Percentiles rank a stretch among this genome's conserved stretches.
Evolutionary conservation across 2,888 invertebrate genomes (phyloP).

Genomic region (Microctonus brassicae): DNA sequence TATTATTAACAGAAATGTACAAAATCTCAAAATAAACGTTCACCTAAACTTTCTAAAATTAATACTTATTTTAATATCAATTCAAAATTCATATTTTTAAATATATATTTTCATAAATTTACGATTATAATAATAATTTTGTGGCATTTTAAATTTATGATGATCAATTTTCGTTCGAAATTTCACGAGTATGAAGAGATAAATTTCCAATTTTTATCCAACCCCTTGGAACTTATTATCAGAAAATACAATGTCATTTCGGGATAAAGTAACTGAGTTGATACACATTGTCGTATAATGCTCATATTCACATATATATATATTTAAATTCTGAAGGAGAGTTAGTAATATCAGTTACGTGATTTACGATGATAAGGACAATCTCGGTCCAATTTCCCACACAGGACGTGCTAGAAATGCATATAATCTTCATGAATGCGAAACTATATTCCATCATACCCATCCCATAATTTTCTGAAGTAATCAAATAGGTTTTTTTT

Average conservation of each 20-base stretch:
- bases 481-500: conserved; percentile 19
- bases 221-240: neutral
- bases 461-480: conserved; percentile 25
- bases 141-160: neutral
- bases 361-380: conserved; percentile 60
- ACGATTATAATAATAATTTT: neutral
- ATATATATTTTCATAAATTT: neutral
- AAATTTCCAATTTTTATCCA: neutral
- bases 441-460: conserved; percentile 50
- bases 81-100: too few species aligned
- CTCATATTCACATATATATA: too few species aligned
- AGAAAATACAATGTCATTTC: neutral
- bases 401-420: conserved; percentile 58
- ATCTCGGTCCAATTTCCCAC: conserved; percentile 61
- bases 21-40: neutral
- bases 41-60: neutral
- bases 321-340: conserved; percentile 5
- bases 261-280: neutral
- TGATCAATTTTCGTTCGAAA: neutral
- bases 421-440: conserved; percentile 62
- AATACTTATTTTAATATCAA: too few species aligned
- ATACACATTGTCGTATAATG: neutral
- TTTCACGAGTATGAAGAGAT: neutral
- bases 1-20: neutral
- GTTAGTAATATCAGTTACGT: conserved; percentile 53